phyloP scores from a whole-genome alignment of 2,113 vertebrate species.

The Aegithalos caudatus region DNA sequence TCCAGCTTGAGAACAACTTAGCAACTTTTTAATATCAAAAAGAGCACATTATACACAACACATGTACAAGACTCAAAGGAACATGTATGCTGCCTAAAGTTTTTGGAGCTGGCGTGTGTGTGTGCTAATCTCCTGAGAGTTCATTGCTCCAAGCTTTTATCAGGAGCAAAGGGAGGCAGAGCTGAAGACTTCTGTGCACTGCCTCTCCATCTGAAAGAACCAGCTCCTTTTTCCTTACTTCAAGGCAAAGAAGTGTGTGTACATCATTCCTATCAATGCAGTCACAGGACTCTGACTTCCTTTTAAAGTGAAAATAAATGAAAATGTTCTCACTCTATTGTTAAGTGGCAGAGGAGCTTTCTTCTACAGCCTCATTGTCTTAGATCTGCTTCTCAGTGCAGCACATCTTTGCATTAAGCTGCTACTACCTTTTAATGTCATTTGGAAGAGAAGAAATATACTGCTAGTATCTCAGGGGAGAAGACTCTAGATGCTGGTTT shows the following conservation, averaged over 20 bases:
- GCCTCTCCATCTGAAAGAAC: constrained; percentile 58
- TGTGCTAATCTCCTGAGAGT: constrained; percentile 51
- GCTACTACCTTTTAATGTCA: neutral
- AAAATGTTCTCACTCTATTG: neutral
- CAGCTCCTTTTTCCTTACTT: constrained; percentile 52
- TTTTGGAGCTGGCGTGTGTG: constrained; percentile 6
- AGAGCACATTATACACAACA: constrained; percentile 29
- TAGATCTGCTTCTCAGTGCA: neutral
- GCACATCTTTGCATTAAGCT: neutral
- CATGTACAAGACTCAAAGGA: constrained; percentile 54
- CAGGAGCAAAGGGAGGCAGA: constrained; percentile 35
- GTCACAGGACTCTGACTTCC: constrained; percentile 31
- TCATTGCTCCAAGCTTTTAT: constrained; percentile 49
- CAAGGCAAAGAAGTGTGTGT: constrained; percentile 48
- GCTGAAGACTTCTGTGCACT: constrained; percentile 19
- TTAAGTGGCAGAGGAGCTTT: neutral
- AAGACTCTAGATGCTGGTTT: neutral
- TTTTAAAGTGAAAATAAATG: constrained; percentile 48
- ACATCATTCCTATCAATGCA: constrained; percentile 47
- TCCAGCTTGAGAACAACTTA: constrained; percentile 50
- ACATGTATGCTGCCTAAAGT: constrained; percentile 59
- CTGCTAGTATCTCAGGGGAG: neutral
- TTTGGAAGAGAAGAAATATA: neutral
- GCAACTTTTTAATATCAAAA: constrained; percentile 49
- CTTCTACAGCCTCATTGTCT: constrained; percentile 4